A percentile compares a stretch with the other conserved stretches of the same genome.
These are phyloP conservation scores for Sebastes umbrosus DNA, from an alignment of 2,797 vertebrate species.

Conservation along the genomic window DNA sequence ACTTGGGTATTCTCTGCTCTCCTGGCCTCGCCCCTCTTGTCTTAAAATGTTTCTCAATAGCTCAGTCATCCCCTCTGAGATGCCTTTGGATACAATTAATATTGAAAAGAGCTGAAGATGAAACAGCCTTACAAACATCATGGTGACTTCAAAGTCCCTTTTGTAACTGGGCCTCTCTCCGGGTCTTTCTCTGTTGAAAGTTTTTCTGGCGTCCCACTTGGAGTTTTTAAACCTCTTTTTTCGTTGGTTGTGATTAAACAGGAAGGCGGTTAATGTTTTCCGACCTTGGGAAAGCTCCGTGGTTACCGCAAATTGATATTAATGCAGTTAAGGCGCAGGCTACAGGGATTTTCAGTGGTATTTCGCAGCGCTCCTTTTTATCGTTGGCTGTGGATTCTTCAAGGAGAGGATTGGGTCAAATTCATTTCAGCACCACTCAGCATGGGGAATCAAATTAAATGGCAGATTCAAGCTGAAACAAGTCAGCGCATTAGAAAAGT, in stretches of 20 bases:
- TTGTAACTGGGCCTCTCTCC: conserved; percentile 9
- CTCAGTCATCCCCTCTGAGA: conserved; percentile 44
- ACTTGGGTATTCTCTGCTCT: conserved; percentile 27
- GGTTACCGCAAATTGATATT: conserved; percentile 24
- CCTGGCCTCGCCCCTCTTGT: conserved; percentile 7
- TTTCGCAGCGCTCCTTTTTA: background rate
- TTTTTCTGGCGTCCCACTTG: conserved; percentile 2
- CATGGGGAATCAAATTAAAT: conserved; percentile 10
- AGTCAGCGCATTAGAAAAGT: background rate
- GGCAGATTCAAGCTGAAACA: conserved; percentile 7
- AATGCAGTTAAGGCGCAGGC: conserved; percentile 6
- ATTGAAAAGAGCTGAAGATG: conserved; percentile 43
- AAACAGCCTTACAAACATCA: conserved; percentile 30
- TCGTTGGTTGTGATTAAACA: background rate
- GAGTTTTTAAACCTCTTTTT: conserved; percentile 24
- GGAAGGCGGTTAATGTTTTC: conserved; percentile 6
- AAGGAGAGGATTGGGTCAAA: conserved; percentile 42
- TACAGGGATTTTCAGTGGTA: background rate
- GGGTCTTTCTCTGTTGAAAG: conserved; percentile 1
- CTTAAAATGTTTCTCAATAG: conserved; percentile 26
- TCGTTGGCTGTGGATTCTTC: conserved; percentile 13
- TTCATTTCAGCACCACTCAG: conserved; percentile 20
- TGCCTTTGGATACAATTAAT: conserved; percentile 64
- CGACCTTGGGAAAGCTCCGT: conserved; percentile 7
- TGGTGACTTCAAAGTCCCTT: conserved; percentile 49